These are phyloP conservation scores for Thomomys bottae DNA, from an alignment of 2,113 vertebrate species.

Conservation along the genomic window DNA sequence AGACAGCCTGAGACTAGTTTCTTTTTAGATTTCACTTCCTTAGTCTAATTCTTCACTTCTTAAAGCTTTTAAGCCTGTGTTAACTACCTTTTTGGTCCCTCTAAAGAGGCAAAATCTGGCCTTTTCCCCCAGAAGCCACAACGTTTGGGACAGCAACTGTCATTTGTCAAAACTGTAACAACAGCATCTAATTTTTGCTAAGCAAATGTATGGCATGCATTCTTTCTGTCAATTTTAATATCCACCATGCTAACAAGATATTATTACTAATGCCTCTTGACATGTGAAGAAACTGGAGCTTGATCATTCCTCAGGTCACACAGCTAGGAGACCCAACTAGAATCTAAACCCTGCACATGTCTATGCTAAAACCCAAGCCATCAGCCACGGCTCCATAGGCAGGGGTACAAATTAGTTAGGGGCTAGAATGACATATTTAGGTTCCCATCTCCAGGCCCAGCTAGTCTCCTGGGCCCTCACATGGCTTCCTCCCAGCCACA, in stretches of 20 bases:
- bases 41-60: background rate
- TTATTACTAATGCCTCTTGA: background rate
- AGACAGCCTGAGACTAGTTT: background rate
- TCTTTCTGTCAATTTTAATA: background rate
- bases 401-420: background rate
- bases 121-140: background rate
- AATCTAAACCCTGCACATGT: background rate
- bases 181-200: background rate
- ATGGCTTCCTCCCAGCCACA: background rate
- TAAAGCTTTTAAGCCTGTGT: background rate
- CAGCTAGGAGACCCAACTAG: background rate
- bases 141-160: background rate
- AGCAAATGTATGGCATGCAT: background rate
- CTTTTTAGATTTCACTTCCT: constrained; percentile 35
- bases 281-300: background rate
- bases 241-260: background rate
- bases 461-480: background rate
- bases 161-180: constrained; percentile 27
- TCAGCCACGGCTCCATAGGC: background rate
- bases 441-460: background rate
- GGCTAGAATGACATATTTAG: background rate
- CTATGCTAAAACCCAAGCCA: background rate
- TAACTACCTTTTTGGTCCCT: background rate
- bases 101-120: background rate
- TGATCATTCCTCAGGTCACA: background rate